A percentile compares a stretch with the other conserved stretches of the same genome.
Evolutionary conservation across 2,888 invertebrate genomes (phyloP).

Genomic region (Eilema sororculum): DNA sequence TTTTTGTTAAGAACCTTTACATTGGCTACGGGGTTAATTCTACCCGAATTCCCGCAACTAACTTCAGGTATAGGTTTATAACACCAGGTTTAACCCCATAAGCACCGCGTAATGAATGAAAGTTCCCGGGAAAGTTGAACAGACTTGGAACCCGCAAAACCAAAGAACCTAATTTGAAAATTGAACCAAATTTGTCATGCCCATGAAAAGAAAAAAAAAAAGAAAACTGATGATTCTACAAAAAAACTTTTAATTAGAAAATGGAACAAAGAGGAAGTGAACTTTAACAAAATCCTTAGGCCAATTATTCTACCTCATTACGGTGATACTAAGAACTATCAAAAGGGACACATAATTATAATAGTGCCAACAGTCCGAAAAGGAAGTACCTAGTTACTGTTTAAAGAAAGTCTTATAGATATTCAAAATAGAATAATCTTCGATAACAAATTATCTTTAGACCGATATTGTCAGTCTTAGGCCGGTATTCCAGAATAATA

Average conservation of each 20-base stretch:
- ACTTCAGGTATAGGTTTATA: too few species aligned
- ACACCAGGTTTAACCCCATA: not conserved
- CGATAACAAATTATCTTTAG: too few species aligned
- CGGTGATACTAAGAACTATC: not conserved
- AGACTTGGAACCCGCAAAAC: not conserved
- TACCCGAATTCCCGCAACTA: not conserved
- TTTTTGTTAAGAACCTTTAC: not conserved
- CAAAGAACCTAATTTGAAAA: not conserved
- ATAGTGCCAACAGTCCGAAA: not conserved
- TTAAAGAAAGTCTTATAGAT: not conserved
- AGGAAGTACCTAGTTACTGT: not conserved
- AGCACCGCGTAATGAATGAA: not conserved
- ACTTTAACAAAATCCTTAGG: not conserved
- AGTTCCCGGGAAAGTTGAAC: not conserved
- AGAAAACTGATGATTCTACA: too few species aligned
- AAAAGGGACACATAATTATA: not conserved
- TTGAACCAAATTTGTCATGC: not conserved
- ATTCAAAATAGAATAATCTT: too few species aligned
- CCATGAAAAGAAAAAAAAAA: too few species aligned
- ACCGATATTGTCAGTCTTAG: too few species aligned
- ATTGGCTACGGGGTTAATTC: too few species aligned
- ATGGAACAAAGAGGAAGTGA: not conserved
- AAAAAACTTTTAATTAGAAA: too few species aligned
- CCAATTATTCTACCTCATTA: not conserved
- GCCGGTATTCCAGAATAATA: too few species aligned